A percentile compares a stretch with the other conserved stretches of the same genome.
phyloP scores from a whole-genome alignment of 2,888 invertebrate genomes.

The Anaspis maculata region DNA sequence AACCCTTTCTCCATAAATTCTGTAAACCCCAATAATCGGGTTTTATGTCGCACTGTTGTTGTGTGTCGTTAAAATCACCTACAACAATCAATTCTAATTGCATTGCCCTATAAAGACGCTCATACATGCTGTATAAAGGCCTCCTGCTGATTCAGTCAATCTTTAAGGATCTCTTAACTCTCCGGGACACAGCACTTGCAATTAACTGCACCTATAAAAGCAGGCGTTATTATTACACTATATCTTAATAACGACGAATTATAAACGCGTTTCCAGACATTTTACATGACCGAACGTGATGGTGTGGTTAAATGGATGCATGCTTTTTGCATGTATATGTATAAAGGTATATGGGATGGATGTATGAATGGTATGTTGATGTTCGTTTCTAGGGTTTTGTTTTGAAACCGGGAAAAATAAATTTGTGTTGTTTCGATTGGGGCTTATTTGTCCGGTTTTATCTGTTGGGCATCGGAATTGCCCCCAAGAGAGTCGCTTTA shows the following conservation, averaged over 20 bases:
- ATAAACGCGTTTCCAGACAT: conserved; percentile 9
- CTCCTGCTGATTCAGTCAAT: conserved; percentile 35
- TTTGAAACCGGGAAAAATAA: no score
- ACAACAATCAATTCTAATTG: conserved; percentile 42
- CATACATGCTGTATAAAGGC: conserved; percentile 33
- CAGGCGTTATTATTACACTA: conserved; percentile 26
- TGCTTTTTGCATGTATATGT: background rate
- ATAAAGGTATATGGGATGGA: no score
- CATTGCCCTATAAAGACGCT: conserved; percentile 38
- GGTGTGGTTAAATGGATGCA: conserved; percentile 1
- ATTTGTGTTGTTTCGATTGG: no score
- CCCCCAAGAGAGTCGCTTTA: conserved; percentile 38
- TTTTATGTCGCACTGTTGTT: conserved; percentile 37
- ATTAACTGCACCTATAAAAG: conserved; percentile 36
- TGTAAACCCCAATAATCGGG: conserved; percentile 34
- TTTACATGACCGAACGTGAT: conserved; percentile 5
- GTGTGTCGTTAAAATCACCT: conserved; percentile 40
- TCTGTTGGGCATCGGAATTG: conserved; percentile 33
- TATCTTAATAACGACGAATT: conserved; percentile 27
- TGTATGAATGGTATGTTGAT: no score
- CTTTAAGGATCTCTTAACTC: conserved; percentile 36
- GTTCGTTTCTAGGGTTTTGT: no score
- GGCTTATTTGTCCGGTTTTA: conserved; percentile 31
- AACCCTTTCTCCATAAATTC: conserved; percentile 34
- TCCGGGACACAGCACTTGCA: conserved; percentile 32